Evolutionary conservation across 1,140 invertebrate genomes (phyloP).

Genomic region (Ganaspis sp.): DNA sequence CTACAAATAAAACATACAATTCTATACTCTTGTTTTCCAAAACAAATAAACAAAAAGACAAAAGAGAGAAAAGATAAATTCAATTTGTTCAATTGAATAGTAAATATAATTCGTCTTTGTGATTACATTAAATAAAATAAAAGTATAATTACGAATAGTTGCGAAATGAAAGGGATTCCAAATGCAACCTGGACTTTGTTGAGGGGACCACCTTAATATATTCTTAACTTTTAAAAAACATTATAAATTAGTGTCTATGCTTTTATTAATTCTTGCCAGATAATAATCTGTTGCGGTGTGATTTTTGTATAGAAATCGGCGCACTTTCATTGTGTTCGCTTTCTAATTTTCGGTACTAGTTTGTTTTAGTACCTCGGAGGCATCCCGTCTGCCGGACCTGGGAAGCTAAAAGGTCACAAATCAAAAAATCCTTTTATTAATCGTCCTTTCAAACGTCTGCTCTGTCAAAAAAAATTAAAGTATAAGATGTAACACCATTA

Average conservation of each 20-base stretch:
- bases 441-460: slow-evolving; percentile 37
- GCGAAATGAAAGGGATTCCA: not conserved
- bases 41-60: not conserved
- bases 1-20: slow-evolving; percentile 21
- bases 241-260: slow-evolving; percentile 15
- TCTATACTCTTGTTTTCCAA: slow-evolving; percentile 14
- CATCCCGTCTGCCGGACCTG: slow-evolving; percentile 77
- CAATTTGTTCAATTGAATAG: not conserved
- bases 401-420: slow-evolving; percentile 77
- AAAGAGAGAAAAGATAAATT: not conserved
- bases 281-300: slow-evolving; percentile 17
- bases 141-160: not conserved
- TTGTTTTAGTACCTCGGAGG: slow-evolving; percentile 75
- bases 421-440: slow-evolving; percentile 75
- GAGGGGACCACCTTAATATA: not conserved
- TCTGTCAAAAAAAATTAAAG: slow-evolving; percentile 55
- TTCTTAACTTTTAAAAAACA: slow-evolving; percentile 4
- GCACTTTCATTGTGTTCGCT: slow-evolving; percentile 52
- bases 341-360: slow-evolving; percentile 59
- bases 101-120: slow-evolving; percentile 13
- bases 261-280: not conserved
- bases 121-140: not conserved
- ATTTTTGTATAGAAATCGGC: slow-evolving; percentile 36
- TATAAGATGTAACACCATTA: slow-evolving; percentile 74
- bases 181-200: not conserved